Base-by-base conservation (phyloP, 2,797 vertebrate species). In the Setipinna tenuifilis region DNA sequence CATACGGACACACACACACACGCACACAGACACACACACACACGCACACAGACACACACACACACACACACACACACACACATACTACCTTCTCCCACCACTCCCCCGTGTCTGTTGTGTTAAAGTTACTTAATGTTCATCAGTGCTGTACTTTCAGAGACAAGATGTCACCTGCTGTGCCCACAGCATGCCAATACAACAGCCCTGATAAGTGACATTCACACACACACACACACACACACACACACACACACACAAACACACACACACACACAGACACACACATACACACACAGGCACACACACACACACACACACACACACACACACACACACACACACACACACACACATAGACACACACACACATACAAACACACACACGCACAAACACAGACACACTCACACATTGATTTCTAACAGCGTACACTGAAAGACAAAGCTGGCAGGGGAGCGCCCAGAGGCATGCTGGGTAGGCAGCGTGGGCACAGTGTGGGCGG, bases 261-360 rank as follows among this genome's bases (percentile, higher is more conserved):
- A 57, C 81, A 14, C 82, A 41, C 82, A n/a, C 82, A 48, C 83
- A 28, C 83, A 50, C 83, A 50, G 17, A 65, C 59, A 83, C 83
- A 84, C 61, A 83, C 62, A 75, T 31, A 83, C 83, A 83, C 35
- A 83, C 35, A 31, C 57, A 83, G 6, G 14, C 16, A 17, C 4
- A 28, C 75, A 25, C 75, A 21, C 12, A 48, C 62, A 48, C 65
- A 84, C 83, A 84, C 46, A 48, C 62, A 84, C 25, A 71, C 44
- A 48, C 23, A 84, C 71, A 78, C 71, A 23, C 71, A 23, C 71
- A 78, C 25, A 78, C 71, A 78, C 71, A 7, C 71, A 78, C 71
- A 78, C 71, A 78, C 71, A 78, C 71, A 78, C 71, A 78, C 71
- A 78, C 25, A 21, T 3, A 5, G 3, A 88, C 86, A 88, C 90